Base-by-base conservation (phyloP, 2,888 invertebrate species). In the Polyommatus iphigenia region DNA sequence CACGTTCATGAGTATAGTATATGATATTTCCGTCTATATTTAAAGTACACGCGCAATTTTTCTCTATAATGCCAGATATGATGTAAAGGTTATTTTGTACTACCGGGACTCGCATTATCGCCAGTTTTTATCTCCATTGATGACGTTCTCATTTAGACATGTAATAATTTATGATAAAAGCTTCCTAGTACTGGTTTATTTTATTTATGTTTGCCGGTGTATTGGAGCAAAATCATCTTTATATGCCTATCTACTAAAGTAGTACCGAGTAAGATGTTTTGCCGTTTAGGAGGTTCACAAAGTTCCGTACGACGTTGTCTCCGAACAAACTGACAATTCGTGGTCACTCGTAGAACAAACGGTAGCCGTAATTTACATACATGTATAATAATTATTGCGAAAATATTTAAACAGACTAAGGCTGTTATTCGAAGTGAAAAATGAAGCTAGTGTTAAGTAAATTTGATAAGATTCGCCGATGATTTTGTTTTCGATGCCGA, bases 321-420 rank as follows among this genome's bases (percentile, higher is more conserved):
- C 67, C 15, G 15, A 67, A 67, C 29, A 32, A 67, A 32, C 32
- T 67, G 62, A 67, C 62, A 24, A 67, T 24, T 67, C 4, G 67
- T 67, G 67, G 67, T 67, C 67, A 67, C 29, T 67, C 15, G 15
- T 67, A 67, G 67, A 67, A 67, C 29, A 67, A 67, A 67, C 29
- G 67, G 67, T 67, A 67, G 29, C 67, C 29, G 29, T 75, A 75
- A 29, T 29, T 75, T 75, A 29, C 75, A 73, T 73, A 36, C n/a
- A 73, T 73, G 46, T 71, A 71, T 72, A 41, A 20, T 72, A 72
- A 72, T 72, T 20, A 72, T 41, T 72, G 41, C 54, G 29, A 75
- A 75, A 54, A 75, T 75, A 75, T 75, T 75, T 75, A 50, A 75
- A 75, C 75, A 75, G 75, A 75, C 75, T 75, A 75, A 75, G 75